Evolutionary conservation across 2,113 vertebrate genomes (phyloP), one percentile per base, ranked within the genome.

Genomic region (Enhydra lutris): DNA sequence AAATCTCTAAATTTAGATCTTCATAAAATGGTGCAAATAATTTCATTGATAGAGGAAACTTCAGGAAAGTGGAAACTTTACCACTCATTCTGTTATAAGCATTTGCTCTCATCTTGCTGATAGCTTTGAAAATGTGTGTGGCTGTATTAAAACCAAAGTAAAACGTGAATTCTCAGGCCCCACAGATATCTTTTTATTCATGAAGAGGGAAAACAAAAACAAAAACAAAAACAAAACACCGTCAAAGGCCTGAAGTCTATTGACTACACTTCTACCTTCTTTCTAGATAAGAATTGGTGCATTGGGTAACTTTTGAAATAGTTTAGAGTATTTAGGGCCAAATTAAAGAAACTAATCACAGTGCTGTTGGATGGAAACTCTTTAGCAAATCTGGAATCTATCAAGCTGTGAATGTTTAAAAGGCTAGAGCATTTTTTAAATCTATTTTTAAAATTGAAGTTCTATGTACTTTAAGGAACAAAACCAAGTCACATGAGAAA

Each of bases 241-340:
- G 15, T 36, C 21, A 87, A 57, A 61, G 12, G 8, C 20, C 50
- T 80, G 10, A 55, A 34, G 12, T 82, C 55, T 47, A 65, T 24
- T 76, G 55, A 55, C 18, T 73, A 2, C 23, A 45, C 2, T 42
- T 73, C 47, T 13, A 76, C 5, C n/a, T 78, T 88, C 26, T 82
- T 91, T 79, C 26, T 3, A 12, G 69, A 96, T 97, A 97, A 95
- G 89, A 74, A 78, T 67, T 94, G 12, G 39, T 97, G 63, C 84
- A 98, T 97, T 83, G 57, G 94, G 74, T 97, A 85, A 65, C 55
- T 98, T 98, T 98, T 98, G 97, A 98, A 98, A 89, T 39, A 98
- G 67, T 95, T 98, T 95, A 98, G 52, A 96, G 76, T 96, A 97
- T 97, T 97, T 93, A 97, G 94, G 83, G n/a, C 93, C 88, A 96